Conservation (phyloP, 92 coral and sea anemone species). For the Epizoanthus rinbou region DNA sequence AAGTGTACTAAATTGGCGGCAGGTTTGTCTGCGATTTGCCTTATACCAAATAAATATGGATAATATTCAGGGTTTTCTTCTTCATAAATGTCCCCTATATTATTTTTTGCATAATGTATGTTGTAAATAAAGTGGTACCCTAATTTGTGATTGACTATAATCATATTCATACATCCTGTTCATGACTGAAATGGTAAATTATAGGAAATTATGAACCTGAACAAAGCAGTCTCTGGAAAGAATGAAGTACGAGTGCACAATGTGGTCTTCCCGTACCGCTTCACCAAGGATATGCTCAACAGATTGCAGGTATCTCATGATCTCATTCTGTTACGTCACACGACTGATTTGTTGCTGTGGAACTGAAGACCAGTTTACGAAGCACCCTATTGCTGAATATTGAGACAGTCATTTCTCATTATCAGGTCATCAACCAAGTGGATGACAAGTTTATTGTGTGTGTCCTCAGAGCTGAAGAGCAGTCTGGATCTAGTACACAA, state of each 20-base stretch:
- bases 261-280: slow-evolving; percentile 75
- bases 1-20: no score
- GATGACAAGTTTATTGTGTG: slow-evolving; percentile 95
- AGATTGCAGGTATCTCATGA: slow-evolving; percentile 51
- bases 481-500: background rate
- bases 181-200: background rate
- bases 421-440: slow-evolving; percentile 78
- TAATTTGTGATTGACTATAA: no score
- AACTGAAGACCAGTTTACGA: background rate
- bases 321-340: no score
- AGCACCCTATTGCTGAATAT: background rate
- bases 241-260: slow-evolving; percentile 58
- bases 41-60: no score
- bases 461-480: slow-evolving; percentile 36
- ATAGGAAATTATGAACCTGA: slow-evolving; percentile 64
- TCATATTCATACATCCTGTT: no score
- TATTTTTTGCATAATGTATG: no score
- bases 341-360: no score
- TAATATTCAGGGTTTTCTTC: no score
- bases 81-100: no score
- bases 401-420: background rate
- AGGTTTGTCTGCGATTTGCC: no score
- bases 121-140: no score
- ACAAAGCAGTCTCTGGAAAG: slow-evolving; percentile 57
- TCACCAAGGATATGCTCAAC: slow-evolving; percentile 77